These are phyloP conservation scores for Gallinago paraguaiae DNA, from an alignment of 2,113 vertebrate genomes.

Conservation along the genomic window DNA sequence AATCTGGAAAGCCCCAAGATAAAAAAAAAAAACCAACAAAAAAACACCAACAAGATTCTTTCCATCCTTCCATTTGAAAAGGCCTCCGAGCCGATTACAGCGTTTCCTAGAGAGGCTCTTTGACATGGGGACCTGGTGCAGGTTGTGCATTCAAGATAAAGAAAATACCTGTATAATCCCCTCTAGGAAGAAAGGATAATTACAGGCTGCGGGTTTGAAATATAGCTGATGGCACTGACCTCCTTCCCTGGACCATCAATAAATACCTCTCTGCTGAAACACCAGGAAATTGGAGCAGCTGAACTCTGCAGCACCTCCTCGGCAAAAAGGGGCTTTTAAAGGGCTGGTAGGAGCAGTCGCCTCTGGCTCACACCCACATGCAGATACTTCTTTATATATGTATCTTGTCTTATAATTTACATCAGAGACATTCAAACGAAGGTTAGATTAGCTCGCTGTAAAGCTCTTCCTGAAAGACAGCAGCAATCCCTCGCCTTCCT, in stretches of 20 bases:
- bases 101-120: conserved; percentile 54
- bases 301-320: conserved; percentile 48
- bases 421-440: conserved; percentile 50
- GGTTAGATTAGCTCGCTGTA: background rate
- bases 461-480: background rate
- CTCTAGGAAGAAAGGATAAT: conserved; percentile 64
- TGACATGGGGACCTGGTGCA: conserved; percentile 26
- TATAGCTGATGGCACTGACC: conserved; percentile 62
- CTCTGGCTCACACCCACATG: conserved; percentile 10
- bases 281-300: conserved; percentile 41
- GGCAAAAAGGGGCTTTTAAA: background rate
- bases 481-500: background rate
- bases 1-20: conserved; percentile 44
- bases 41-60: conserved; percentile 14
- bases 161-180: conserved; percentile 66
- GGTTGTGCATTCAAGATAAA: conserved; percentile 62
- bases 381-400: background rate
- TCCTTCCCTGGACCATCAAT: conserved; percentile 52
- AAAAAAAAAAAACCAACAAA: background rate
- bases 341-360: background rate
- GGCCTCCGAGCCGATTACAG: background rate
- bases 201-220: conserved; percentile 46
- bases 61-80: conserved; percentile 62
- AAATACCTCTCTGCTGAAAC: conserved; percentile 65
- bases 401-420: background rate